These are phyloP conservation scores for Aphidius ervi DNA, from an alignment of 1,140 invertebrate species.

Conservation along the genomic window DNA sequence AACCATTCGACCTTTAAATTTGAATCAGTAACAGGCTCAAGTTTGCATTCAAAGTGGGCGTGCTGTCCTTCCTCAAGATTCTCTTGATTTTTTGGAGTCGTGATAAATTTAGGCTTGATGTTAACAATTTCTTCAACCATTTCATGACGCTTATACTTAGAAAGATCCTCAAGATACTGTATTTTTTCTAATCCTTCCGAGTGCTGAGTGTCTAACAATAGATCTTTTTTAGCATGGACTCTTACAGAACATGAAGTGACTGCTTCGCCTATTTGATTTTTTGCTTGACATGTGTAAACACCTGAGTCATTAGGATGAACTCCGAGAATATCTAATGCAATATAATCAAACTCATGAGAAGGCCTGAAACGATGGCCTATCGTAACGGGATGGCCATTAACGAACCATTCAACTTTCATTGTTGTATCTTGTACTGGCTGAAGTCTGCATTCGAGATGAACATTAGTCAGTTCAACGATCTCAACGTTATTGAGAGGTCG, in stretches of 20 bases:
- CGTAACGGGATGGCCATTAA: constrained; percentile 84
- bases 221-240: constrained; percentile 83
- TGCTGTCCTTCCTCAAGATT: constrained; percentile 86
- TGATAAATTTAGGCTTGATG: constrained; percentile 78
- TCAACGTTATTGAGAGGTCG: constrained; percentile 85
- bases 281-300: constrained; percentile 89
- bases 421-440: constrained; percentile 91
- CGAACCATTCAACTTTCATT: constrained; percentile 97
- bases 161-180: constrained; percentile 84
- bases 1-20: constrained; percentile 93
- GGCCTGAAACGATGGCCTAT: constrained; percentile 92
- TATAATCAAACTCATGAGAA: constrained; percentile 96
- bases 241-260: constrained; percentile 85
- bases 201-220: constrained; percentile 80
- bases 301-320: constrained; percentile 97
- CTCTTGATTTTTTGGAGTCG: constrained; percentile 78
- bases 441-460: constrained; percentile 88
- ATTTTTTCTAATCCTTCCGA: constrained; percentile 85
- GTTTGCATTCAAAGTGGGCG: constrained; percentile 96
- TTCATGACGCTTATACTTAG: constrained; percentile 78
- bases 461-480: constrained; percentile 86
- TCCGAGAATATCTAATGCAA: constrained; percentile 90
- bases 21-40: constrained; percentile 93
- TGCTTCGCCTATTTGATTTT: constrained; percentile 89
- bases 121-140: constrained; percentile 78